Base-by-base conservation (phyloP, 2,113 vertebrate genomes). In the Proteles cristata region DNA sequence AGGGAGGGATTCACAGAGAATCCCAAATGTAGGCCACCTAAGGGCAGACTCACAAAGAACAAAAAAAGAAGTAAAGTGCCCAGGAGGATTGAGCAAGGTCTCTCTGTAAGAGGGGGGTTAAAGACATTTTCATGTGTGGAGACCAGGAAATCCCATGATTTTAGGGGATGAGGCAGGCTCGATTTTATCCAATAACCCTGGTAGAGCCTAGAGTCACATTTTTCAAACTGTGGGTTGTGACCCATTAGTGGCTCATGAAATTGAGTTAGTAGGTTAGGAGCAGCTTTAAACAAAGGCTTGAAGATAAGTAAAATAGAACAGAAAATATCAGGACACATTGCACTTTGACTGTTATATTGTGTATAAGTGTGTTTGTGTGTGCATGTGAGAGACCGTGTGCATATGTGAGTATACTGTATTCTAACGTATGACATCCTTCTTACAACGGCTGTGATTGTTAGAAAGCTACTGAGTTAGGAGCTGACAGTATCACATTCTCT, bases 401-500 rank as follows among this genome's bases (percentile, higher is more conserved):
- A 25, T 7, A 11, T 39, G 10, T 21, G 39, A 39, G 11, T 17
- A 28, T 76, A 31, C 28, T 35, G 2, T 28, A 12, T 81, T 65
- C 25, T 33, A 66, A 1, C 15, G 11, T 53, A 58, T 12, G 58
- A 33, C 53, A 23, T 61, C 21, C n/a, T 88, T 53, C 28, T 90
- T 21, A 45, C 19, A 15, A 16, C 3, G 11, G 4, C 16, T 48
- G 69, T 43, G 45, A n/a, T 74, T 76, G 28, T 45, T 23, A 12
- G 55, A 65, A 28, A 55, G 69, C 61, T 28, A 2, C 16, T 55
- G 83, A 65, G 26, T 8, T 53, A 9, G 58, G 61, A 7, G 9
- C 50, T 14, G 4, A 26, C 9, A 2, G 35, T 17, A 3, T 4
- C 1, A 0, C 7, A 2, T 55, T 76, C 35, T 77, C 48, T 7